These are phyloP conservation scores for Phalacrocorax aristotelis DNA, from an alignment of 2,113 vertebrate species.

Conservation along the genomic window DNA sequence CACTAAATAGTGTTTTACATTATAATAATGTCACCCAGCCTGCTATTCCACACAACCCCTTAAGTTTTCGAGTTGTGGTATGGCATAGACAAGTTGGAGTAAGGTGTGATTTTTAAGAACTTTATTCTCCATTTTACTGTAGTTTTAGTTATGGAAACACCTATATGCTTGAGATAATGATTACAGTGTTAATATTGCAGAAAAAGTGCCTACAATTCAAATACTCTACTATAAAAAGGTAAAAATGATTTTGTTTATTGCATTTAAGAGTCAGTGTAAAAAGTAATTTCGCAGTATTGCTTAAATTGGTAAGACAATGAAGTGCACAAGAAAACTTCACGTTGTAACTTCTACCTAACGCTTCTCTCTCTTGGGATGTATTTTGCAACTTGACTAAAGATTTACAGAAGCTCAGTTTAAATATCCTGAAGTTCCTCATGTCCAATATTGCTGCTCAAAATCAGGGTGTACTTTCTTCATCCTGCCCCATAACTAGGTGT, in stretches of 20 bases:
- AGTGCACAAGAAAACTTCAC: slow-evolving; percentile 18
- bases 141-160: neutral
- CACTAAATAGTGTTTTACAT: neutral
- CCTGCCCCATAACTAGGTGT: neutral
- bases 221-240: slow-evolving; percentile 42
- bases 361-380: neutral
- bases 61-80: neutral
- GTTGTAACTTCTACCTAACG: neutral
- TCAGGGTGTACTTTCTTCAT: neutral
- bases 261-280: slow-evolving; percentile 43
- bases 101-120: neutral
- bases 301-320: slow-evolving; percentile 57
- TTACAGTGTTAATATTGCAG: neutral
- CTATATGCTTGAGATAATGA: neutral
- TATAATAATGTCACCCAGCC: neutral
- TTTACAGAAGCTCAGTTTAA: neutral
- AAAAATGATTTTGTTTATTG: slow-evolving; percentile 27
- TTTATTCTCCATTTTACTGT: neutral
- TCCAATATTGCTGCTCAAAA: neutral
- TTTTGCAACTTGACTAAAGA: neutral
- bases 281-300: neutral
- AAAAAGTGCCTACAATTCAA: neutral
- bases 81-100: neutral
- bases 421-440: neutral
- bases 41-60: neutral